Evolutionary conservation across 2,888 invertebrate species (phyloP).

Genomic region (Syrista parreyssii): DNA sequence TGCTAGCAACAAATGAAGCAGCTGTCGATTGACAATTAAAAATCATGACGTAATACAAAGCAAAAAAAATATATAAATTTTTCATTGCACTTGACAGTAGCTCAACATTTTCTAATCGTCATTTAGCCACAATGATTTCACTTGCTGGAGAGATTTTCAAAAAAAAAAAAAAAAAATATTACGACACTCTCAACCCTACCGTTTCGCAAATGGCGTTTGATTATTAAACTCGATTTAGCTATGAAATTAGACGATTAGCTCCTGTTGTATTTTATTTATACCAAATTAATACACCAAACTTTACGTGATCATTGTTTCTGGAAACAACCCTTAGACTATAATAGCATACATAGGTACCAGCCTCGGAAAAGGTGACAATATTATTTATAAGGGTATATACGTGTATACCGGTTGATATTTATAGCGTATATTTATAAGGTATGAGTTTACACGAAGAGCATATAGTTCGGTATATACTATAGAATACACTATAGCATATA

Average conservation of each 20-base stretch:
- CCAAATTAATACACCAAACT: neutral
- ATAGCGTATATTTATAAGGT: neutral
- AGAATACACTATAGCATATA: no score
- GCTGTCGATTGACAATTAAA: neutral
- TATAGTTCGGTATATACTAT: neutral
- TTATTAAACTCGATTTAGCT: neutral
- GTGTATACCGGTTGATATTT: neutral
- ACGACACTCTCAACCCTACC: neutral
- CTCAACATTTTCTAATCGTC: neutral
- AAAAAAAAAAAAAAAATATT: neutral
- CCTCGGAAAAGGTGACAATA: neutral
- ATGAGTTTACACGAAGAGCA: neutral
- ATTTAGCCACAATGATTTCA: neutral
- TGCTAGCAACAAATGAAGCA: neutral
- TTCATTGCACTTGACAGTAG: neutral
- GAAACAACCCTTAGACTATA: neutral
- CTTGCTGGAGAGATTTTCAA: no score
- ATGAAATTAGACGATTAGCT: neutral
- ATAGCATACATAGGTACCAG: neutral
- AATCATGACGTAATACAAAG: neutral
- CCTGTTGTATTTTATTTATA: neutral
- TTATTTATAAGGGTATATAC: neutral
- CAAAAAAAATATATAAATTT: neutral
- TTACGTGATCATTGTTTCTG: neutral
- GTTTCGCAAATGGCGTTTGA: neutral